Conservation (phyloP, 2,888 invertebrate species). For the Melieria omissa region DNA sequence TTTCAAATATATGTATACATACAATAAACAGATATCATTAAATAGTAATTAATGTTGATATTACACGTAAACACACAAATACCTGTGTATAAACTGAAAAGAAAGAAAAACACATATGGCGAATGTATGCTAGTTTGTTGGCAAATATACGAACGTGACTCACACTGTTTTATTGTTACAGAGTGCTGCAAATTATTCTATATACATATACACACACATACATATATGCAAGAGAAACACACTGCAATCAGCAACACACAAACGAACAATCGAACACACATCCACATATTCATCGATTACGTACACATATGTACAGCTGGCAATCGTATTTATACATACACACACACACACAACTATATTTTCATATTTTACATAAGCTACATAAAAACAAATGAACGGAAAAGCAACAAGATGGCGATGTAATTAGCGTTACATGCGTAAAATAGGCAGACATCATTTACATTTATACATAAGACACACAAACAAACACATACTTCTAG, state of each 20-base stretch:
- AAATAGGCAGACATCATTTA: conserved; percentile 12
- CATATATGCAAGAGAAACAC: too few relatives aligned
- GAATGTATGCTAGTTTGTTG: too few relatives aligned
- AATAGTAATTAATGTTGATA: too few relatives aligned
- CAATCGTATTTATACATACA: not conserved
- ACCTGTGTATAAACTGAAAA: too few relatives aligned
- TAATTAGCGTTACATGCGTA: conserved; percentile 7
- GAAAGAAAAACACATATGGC: too few relatives aligned
- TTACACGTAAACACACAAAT: too few relatives aligned
- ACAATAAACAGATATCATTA: too few relatives aligned
- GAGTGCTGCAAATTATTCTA: too few relatives aligned
- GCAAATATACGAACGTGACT: too few relatives aligned
- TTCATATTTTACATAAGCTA: not conserved
- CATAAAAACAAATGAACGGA: conserved; percentile 5
- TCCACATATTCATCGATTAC: not conserved
- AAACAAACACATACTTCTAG: not conserved
- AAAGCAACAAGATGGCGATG: conserved; percentile 23
- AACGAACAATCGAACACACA: not conserved
- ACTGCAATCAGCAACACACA: not conserved
- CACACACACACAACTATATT: not conserved
- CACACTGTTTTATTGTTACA: too few relatives aligned
- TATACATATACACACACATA: too few relatives aligned
- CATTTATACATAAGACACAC: conserved; percentile 11
- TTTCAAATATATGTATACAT: too few relatives aligned
- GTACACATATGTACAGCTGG: not conserved